A percentile compares a stretch with the other conserved stretches of the same genome.
Evolutionary conservation across 1,140 invertebrate genomes (phyloP).

Genomic region (Pomacea maculata): DNA sequence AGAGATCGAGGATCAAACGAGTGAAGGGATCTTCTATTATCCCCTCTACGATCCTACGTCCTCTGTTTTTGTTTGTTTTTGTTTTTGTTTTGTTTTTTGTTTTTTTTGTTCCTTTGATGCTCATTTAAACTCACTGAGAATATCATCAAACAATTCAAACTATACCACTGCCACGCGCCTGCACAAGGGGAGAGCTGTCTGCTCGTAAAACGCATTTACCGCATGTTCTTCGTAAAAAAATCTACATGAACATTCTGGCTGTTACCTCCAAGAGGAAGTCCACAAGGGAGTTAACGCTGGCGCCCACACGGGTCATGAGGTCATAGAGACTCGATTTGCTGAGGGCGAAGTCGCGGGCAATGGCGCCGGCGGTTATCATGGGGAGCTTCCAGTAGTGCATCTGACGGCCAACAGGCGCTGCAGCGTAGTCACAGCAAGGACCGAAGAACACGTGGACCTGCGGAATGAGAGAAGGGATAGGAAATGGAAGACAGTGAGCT

Average conservation of each 20-base stretch:
- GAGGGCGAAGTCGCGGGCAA: constrained; percentile 78
- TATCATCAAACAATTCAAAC: not conserved
- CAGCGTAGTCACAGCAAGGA: constrained; percentile 88
- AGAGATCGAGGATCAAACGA: too few relatives aligned
- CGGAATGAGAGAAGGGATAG: not conserved
- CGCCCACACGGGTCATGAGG: constrained; percentile 85
- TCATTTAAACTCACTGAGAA: not conserved
- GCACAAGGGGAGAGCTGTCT: constrained; percentile 64
- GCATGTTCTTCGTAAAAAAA: constrained; percentile 71
- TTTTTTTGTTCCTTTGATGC: not conserved
- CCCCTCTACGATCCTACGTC: not conserved
- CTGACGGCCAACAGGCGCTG: constrained; percentile 89
- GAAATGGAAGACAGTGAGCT: not conserved
- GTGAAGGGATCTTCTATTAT: too few relatives aligned
- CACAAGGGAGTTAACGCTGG: constrained; percentile 79
- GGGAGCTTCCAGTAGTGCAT: constrained; percentile 83
- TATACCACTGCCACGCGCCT: not conserved
- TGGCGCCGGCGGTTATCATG: constrained; percentile 84
- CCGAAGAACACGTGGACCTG: constrained; percentile 74
- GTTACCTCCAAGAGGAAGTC: constrained; percentile 75
- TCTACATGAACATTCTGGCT: constrained; percentile 71
- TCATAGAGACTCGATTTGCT: constrained; percentile 70
- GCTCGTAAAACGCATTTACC: constrained; percentile 66
- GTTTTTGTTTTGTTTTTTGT: not conserved
- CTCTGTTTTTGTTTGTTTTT: not conserved